Evolutionary conservation across 2,113 vertebrate species (phyloP).

Genomic region (Capricornis sumatraensis): DNA sequence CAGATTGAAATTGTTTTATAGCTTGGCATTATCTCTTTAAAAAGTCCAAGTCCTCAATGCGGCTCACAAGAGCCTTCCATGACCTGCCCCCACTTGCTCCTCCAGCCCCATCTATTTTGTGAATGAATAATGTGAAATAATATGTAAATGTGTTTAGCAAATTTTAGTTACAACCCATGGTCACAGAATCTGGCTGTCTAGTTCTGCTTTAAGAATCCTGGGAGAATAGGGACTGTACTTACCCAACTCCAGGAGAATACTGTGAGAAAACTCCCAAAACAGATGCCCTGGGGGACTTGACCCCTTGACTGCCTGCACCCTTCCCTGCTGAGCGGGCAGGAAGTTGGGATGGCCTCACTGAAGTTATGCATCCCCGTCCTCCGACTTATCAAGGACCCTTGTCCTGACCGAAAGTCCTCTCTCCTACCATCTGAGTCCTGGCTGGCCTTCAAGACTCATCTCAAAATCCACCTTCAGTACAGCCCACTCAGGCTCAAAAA

Average conservation of each 20-base stretch:
- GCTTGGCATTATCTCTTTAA: neutral
- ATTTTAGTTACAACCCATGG: neutral
- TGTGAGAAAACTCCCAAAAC: too few species aligned
- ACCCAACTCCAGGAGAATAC: neutral
- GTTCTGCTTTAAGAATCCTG: neutral
- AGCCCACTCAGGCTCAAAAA: neutral
- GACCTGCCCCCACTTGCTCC: neutral
- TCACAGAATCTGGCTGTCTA: neutral
- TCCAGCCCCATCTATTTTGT: slow-evolving; percentile 9
- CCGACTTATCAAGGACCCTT: neutral
- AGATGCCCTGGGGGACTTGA: neutral
- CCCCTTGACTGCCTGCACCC: neutral
- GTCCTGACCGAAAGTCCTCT: neutral
- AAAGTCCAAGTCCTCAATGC: neutral
- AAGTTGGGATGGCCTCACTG: neutral
- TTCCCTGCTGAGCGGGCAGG: neutral
- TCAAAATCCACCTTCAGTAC: neutral
- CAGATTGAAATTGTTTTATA: neutral
- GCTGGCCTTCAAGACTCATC: neutral
- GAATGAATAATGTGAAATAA: slow-evolving; percentile 10
- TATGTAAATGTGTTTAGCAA: neutral
- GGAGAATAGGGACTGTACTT: neutral
- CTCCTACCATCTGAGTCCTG: neutral
- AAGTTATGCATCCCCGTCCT: neutral
- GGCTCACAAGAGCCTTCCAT: neutral